Evolutionary conservation across 2,113 vertebrate genomes (phyloP).

Genomic region (Camelus bactrianus): DNA sequence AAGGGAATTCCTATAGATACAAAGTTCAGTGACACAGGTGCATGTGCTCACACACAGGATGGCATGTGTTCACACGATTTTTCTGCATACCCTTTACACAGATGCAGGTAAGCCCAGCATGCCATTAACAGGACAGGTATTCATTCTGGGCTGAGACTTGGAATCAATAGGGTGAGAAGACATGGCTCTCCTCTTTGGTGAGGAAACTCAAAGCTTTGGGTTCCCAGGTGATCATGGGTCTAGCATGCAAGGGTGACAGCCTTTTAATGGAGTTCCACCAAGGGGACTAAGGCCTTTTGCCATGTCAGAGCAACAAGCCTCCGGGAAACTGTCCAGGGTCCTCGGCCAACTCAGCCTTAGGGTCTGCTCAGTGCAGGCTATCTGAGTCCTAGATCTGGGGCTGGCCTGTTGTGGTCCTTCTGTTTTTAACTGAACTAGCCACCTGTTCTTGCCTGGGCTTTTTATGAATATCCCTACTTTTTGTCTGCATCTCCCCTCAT

Average conservation of each 20-base stretch:
- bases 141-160: background rate
- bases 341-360: background rate
- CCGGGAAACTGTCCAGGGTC: background rate
- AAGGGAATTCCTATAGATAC: background rate
- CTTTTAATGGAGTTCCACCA: slow-evolving; percentile 25
- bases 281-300: background rate
- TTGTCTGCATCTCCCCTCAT: background rate
- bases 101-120: background rate
- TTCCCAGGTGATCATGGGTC: background rate
- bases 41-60: background rate
- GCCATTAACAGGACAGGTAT: background rate
- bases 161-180: background rate
- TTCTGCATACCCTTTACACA: background rate
- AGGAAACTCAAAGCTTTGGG: background rate
- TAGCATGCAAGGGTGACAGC: background rate
- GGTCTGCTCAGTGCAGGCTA: background rate
- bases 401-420: background rate
- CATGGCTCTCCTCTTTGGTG: background rate
- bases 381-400: background rate
- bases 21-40: background rate
- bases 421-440: background rate
- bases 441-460: background rate
- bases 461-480: slow-evolving; percentile 6
- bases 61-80: background rate
- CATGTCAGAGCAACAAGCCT: background rate